Conservation (phyloP, 2,113 vertebrate genomes). For the Proterorhinus semilunaris region DNA sequence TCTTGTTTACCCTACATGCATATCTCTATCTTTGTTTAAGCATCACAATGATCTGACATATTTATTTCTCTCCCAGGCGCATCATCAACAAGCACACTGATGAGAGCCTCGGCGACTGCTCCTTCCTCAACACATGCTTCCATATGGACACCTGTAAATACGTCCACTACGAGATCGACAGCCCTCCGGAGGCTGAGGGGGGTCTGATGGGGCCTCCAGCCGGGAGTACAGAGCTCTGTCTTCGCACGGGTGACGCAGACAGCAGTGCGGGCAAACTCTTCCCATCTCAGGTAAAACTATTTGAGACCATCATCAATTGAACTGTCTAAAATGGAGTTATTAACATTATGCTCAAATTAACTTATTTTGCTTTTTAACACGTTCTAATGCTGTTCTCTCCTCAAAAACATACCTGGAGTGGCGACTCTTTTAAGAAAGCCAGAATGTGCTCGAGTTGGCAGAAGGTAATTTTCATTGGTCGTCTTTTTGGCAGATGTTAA, state of each 20-base stretch:
- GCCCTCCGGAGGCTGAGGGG: conserved; percentile 78
- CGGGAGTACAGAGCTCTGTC: conserved; percentile 76
- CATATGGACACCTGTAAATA: conserved; percentile 97
- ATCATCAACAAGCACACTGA: conserved; percentile 95
- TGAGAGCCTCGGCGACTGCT: conserved; percentile 91
- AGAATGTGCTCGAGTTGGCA: too few species aligned
- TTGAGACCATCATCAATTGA: not conserved
- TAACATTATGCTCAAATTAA: too few species aligned
- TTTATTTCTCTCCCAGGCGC: conserved; percentile 68
- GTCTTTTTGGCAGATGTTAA: too few species aligned
- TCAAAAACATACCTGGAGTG: too few species aligned
- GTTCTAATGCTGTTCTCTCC: too few species aligned
- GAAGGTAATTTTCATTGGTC: too few species aligned
- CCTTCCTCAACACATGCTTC: conserved; percentile 94
- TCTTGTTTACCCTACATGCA: too few species aligned
- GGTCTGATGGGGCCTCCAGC: conserved; percentile 69
- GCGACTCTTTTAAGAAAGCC: too few species aligned
- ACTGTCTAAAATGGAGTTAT: not conserved
- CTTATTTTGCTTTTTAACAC: too few species aligned
- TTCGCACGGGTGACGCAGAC: conserved; percentile 79
- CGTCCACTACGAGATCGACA: conserved; percentile 93
- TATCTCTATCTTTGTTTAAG: not conserved
- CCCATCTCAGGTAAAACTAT: conserved; percentile 82
- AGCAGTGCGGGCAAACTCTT: conserved; percentile 87
- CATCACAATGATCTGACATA: not conserved